A percentile compares a stretch with the other conserved stretches of the same genome.
Evolutionary conservation across 2,113 vertebrate genomes (phyloP).

Genomic region (Piprites chloris): DNA sequence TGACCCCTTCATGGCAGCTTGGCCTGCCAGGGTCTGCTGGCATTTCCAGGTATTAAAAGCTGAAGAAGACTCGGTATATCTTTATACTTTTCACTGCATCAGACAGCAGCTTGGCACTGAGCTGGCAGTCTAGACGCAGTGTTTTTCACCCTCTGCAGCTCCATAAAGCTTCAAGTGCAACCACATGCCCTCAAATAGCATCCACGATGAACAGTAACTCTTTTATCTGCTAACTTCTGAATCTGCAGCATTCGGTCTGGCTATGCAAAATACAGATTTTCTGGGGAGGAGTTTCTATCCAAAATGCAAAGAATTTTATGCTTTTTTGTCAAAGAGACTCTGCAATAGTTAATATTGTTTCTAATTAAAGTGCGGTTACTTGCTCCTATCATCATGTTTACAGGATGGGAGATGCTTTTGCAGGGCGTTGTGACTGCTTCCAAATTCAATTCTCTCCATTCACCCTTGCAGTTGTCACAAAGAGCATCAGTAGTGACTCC

Average conservation of each 20-base stretch:
- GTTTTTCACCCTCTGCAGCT: not conserved
- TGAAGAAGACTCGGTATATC: not conserved
- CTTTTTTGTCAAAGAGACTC: not conserved
- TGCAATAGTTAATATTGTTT: not conserved
- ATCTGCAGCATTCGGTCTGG: not conserved
- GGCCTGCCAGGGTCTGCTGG: not conserved
- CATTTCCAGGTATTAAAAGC: not conserved
- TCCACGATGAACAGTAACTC: rapidly evolving
- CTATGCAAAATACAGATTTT: not conserved
- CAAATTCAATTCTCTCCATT: not conserved
- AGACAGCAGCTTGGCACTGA: not conserved
- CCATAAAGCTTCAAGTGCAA: not conserved
- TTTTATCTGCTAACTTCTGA: not conserved
- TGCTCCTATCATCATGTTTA: not conserved
- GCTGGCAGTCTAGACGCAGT: not conserved
- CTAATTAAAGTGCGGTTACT: not conserved
- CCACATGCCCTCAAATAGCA: not conserved
- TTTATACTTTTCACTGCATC: not conserved
- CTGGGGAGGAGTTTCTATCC: not conserved
- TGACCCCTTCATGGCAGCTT: not conserved
- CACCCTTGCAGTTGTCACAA: not conserved
- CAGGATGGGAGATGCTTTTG: not conserved
- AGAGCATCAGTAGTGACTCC: not conserved
- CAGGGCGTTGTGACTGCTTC: not conserved
- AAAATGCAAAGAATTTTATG: not conserved